phyloP scores from a whole-genome alignment of 2,113 vertebrate species.

The Hippocampus mohnikei region DNA sequence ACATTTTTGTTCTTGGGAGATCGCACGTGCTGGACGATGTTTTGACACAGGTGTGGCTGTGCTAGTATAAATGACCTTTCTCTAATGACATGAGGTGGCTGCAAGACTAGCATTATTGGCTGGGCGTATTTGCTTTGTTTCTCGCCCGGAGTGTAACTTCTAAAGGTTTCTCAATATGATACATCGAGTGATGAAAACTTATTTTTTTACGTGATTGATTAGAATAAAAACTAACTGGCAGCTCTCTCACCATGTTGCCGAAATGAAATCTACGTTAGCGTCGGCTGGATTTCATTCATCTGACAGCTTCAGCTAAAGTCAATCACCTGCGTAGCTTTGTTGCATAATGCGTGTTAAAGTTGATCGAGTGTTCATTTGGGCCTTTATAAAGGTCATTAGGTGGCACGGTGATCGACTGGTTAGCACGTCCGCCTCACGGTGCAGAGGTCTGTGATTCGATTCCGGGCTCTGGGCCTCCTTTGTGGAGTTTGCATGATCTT shows the following conservation, averaged over 20 bases:
- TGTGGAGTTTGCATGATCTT: no score
- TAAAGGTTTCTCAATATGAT: neutral
- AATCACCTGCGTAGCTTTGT: neutral
- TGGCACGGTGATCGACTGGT: no score
- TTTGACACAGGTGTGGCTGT: neutral
- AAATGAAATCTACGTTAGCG: neutral
- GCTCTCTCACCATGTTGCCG: neutral
- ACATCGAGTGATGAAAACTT: neutral
- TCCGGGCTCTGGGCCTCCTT: no score
- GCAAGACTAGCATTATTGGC: slow-evolving; percentile 19
- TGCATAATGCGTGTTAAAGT: neutral
- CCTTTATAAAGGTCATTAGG: neutral
- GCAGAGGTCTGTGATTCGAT: no score
- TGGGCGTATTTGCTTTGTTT: neutral
- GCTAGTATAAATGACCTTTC: slow-evolving; percentile 71
- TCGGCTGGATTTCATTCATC: neutral
- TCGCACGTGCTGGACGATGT: accelerated
- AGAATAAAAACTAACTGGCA: neutral
- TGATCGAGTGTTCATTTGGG: neutral
- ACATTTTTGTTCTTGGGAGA: accelerated
- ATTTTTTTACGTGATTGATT: neutral
- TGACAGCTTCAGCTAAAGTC: neutral
- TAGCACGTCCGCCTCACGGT: no score
- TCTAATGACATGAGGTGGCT: slow-evolving; percentile 59
- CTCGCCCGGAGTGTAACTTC: no score